A percentile compares a stretch with the other conserved stretches of the same genome.
Conservation (phyloP, 92 coral and sea anemone species). For the Nematostella vectensis region DNA sequence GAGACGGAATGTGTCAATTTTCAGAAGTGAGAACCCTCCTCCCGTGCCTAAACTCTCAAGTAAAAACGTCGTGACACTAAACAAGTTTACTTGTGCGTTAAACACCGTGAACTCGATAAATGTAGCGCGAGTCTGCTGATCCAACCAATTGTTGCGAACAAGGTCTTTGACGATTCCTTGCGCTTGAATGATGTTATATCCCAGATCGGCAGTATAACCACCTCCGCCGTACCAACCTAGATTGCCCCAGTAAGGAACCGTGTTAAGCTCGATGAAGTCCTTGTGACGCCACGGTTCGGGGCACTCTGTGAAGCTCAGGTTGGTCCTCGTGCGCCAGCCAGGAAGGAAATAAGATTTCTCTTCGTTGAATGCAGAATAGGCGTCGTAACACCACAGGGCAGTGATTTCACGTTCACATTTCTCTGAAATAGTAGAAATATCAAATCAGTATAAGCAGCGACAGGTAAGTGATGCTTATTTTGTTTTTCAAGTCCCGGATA, state of each 20-base stretch:
- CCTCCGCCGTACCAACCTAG: constrained; percentile 32
- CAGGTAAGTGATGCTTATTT: too few species aligned
- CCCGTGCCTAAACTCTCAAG: constrained; percentile 25
- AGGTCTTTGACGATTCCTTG: constrained; percentile 14
- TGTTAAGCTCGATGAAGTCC: constrained; percentile 18
- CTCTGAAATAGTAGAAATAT: constrained; percentile 12
- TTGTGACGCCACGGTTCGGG: constrained; percentile 33
- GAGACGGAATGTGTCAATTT: constrained; percentile 28
- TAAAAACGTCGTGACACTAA: constrained; percentile 14
- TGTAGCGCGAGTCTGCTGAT: constrained; percentile 33
- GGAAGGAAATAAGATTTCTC: constrained; percentile 34
- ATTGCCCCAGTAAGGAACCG: constrained; percentile 35
- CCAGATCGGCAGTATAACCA: constrained; percentile 40
- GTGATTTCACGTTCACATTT: constrained; percentile 11
- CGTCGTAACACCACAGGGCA: constrained; percentile 8
- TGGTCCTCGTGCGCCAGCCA: constrained; percentile 29
- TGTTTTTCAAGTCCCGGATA: too few species aligned
- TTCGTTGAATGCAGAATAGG: constrained; percentile 25
- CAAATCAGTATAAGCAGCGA: too few species aligned
- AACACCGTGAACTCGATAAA: constrained; percentile 32
- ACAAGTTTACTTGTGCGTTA: constrained; percentile 17
- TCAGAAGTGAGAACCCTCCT: constrained; percentile 19
- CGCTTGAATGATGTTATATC: constrained; percentile 34
- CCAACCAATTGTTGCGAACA: constrained; percentile 30
- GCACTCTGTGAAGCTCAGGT: constrained; percentile 11